These are phyloP conservation scores for Pocillopora meandrina DNA, from an alignment of 92 coral and sea anemone genomes.

Conservation along the genomic window DNA sequence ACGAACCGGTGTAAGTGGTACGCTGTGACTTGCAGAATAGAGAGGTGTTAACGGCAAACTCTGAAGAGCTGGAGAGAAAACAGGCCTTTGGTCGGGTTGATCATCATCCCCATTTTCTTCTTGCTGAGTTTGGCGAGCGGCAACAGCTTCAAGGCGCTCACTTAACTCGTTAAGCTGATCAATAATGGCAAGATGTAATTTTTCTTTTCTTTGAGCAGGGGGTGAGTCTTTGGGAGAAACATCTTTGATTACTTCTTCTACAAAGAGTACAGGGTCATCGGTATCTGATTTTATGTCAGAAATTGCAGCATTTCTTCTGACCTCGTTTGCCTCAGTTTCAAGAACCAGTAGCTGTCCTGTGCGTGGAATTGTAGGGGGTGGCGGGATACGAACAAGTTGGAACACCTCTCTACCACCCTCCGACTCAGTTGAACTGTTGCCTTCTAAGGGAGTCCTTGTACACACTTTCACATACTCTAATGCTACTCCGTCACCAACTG, in stretches of 20 bases:
- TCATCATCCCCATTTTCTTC: constrained; percentile 42
- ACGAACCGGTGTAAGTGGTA: constrained; percentile 52
- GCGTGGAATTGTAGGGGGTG: constrained; percentile 39
- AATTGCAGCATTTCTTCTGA: neutral
- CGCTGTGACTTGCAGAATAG: constrained; percentile 51
- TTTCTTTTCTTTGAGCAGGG: neutral
- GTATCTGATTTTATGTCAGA: constrained; percentile 7
- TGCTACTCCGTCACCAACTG: neutral
- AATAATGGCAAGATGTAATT: constrained; percentile 37
- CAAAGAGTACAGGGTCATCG: neutral
- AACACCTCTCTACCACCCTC: constrained; percentile 7
- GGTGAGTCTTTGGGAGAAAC: neutral
- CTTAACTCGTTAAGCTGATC: constrained; percentile 52
- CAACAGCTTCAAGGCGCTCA: constrained; percentile 78
- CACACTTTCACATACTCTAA: neutral
- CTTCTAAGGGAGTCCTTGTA: neutral
- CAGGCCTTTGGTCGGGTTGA: constrained; percentile 36
- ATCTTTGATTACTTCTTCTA: neutral
- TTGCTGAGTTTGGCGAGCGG: constrained; percentile 71
- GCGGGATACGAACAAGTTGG: constrained; percentile 53
- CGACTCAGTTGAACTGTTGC: neutral
- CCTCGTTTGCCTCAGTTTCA: neutral
- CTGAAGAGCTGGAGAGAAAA: constrained; percentile 49
- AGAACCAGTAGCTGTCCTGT: constrained; percentile 34
- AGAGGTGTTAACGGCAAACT: constrained; percentile 51